These are phyloP conservation scores for Netelia melanura DNA, from an alignment of 2,888 invertebrate genomes.

Conservation along the genomic window DNA sequence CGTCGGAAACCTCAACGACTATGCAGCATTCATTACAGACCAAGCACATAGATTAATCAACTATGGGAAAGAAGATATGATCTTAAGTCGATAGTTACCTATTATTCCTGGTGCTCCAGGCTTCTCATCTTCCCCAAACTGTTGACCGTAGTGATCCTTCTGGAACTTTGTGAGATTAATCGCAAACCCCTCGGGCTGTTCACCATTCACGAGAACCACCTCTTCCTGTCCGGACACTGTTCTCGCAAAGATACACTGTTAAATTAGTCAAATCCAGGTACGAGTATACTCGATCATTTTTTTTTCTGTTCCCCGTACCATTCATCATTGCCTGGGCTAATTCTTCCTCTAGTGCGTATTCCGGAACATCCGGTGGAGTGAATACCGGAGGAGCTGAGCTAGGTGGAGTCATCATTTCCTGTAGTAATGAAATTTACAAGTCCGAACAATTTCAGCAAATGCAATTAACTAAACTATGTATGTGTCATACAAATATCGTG, in stretches of 20 bases:
- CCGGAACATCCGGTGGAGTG: slow-evolving; percentile 89
- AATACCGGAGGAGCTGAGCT: slow-evolving; percentile 92
- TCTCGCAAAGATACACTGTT: slow-evolving; percentile 29
- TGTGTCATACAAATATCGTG: neutral
- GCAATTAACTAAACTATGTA: neutral
- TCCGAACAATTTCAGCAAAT: neutral
- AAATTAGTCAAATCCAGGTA: neutral
- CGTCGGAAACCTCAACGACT: slow-evolving; percentile 82
- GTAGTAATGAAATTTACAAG: slow-evolving; percentile 9
- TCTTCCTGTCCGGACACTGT: slow-evolving; percentile 75
- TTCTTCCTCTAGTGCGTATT: slow-evolving; percentile 84
- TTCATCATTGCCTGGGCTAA: slow-evolving; percentile 76
- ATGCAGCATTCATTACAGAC: slow-evolving; percentile 70
- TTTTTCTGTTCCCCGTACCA: slow-evolving; percentile 69
- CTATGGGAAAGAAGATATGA: slow-evolving; percentile 11
- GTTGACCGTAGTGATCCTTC: slow-evolving; percentile 90
- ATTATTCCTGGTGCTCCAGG: slow-evolving; percentile 80
- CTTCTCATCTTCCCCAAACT: slow-evolving; percentile 86
- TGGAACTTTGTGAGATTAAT: slow-evolving; percentile 90
- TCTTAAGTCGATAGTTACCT: slow-evolving; percentile 73
- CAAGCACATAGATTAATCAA: slow-evolving; percentile 60
- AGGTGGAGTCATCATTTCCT: slow-evolving; percentile 90
- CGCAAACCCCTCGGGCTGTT: slow-evolving; percentile 86
- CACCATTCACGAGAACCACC: slow-evolving; percentile 74
- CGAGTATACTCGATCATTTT: neutral